Conservation (phyloP, 2,113 vertebrate genomes). For the Notarius lentiginosus region DNA sequence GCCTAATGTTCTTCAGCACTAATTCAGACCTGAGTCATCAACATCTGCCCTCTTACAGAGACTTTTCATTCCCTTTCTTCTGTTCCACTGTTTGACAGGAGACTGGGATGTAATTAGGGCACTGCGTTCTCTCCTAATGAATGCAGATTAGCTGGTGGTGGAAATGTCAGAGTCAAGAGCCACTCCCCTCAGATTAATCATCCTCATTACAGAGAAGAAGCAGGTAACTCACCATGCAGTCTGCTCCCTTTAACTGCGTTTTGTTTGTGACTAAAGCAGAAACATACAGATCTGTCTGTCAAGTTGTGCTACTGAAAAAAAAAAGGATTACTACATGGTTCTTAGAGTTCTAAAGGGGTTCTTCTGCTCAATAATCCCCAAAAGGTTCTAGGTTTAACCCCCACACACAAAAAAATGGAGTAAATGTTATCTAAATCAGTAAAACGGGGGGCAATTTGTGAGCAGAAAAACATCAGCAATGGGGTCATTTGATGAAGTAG, state of each 20-base stretch:
- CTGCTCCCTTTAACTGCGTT: neutral
- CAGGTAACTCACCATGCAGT: neutral
- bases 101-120: constrained; percentile 28
- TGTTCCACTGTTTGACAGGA: neutral
- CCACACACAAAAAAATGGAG: too few relatives aligned
- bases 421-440: neutral
- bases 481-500: neutral
- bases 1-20: neutral
- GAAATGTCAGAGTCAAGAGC: constrained; percentile 29
- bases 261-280: neutral
- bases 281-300: neutral
- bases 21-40: neutral
- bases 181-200: constrained; percentile 43
- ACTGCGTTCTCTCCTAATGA: constrained; percentile 11
- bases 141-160: constrained; percentile 43
- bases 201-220: constrained; percentile 17
- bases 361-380: neutral
- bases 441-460: neutral
- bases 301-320: neutral
- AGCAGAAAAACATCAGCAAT: neutral
- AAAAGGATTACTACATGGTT: neutral
- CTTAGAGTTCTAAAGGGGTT: neutral
- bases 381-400: neutral
- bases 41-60: constrained; percentile 3
- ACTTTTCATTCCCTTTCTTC: neutral